Conservation (phyloP, 2,888 invertebrate genomes). For the Epistrophe eligans region DNA sequence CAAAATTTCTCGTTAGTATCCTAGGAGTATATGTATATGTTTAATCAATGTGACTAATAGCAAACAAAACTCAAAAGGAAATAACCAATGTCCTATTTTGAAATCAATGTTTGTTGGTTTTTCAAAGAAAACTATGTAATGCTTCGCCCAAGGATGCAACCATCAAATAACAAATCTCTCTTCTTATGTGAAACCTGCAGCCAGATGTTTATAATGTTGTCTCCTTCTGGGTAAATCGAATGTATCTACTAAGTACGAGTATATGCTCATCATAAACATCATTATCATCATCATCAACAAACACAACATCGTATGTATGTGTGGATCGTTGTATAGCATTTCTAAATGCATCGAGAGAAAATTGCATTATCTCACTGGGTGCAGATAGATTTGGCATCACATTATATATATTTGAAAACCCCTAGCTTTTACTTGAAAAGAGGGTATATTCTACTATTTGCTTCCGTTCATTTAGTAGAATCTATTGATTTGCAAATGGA, state of each 20-base stretch:
- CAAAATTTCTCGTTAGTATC: neutral
- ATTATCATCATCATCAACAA: neutral
- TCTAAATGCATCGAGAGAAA: constrained; percentile 1
- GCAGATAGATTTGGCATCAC: neutral
- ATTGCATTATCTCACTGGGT: constrained; percentile 2
- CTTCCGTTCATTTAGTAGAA: neutral
- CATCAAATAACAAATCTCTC: constrained; percentile 14
- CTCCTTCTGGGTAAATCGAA: constrained; percentile 11
- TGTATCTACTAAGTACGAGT: neutral
- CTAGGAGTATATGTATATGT: too few species aligned
- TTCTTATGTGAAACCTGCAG: neutral
- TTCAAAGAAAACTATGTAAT: neutral
- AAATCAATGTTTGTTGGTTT: constrained; percentile 15
- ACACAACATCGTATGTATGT: neutral
- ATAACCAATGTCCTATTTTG: constrained; percentile 26
- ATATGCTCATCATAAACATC: neutral
- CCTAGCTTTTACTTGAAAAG: neutral
- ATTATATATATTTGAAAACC: neutral
- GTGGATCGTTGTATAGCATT: neutral
- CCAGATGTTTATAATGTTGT: constrained; percentile 15
- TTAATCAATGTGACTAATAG: neutral
- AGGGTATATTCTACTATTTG: neutral
- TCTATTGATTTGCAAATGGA: constrained; percentile 10
- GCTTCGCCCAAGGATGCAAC: constrained; percentile 2
- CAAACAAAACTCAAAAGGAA: neutral